Evolutionary conservation across 2,797 vertebrate species (phyloP), one percentile per base, ranked within the genome.

Genomic region (Enteromius argenteus): DNA sequence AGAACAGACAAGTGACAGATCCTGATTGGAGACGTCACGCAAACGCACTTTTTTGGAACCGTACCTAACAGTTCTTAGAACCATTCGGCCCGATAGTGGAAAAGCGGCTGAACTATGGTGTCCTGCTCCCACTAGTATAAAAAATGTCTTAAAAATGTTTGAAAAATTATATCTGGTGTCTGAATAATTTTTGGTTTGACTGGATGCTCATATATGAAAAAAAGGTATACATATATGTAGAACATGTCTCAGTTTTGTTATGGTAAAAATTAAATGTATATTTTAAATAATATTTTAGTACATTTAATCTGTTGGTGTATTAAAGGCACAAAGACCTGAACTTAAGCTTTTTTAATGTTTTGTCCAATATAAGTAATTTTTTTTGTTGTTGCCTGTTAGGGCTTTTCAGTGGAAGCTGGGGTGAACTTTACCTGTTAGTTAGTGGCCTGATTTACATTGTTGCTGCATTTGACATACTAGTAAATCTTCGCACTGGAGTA

Each of bases 391-490:
- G 39, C 84, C 23, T 19, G 15, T 72, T 46, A n/a, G 87, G 73
- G 19, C 67, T 81, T 60, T 46, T 81, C 37, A 77, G n/a, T 5
- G 30, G 32, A 37, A 30, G 32, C 14, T 75, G 30, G 58, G 79
- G 49, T 53, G 23, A 21, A 2, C 0, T 83, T 15, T 84, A 72
- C 49, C 58, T 85, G 27, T 7, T 27, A 15, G 0, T 87, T 7
- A 32, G 56, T 32, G 11, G 14, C 17, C 10, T 84, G n/a, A 72
- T 75, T 81, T 84, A 85, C 77, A 0, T 79, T 58, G n/a, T 62
- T 78, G 87, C 87, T 46, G 58, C 46, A 32, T 30, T 77, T 32
- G 85, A 87, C 77, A 85, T 88, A 53, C 17, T 88, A 49, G 42
- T 87, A 14, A 85, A 39, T 49, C 79, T 87, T 49, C 84, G 77